These are phyloP conservation scores for Phyllotreta striolata DNA, from an alignment of 2,888 invertebrate species.

Conservation along the genomic window DNA sequence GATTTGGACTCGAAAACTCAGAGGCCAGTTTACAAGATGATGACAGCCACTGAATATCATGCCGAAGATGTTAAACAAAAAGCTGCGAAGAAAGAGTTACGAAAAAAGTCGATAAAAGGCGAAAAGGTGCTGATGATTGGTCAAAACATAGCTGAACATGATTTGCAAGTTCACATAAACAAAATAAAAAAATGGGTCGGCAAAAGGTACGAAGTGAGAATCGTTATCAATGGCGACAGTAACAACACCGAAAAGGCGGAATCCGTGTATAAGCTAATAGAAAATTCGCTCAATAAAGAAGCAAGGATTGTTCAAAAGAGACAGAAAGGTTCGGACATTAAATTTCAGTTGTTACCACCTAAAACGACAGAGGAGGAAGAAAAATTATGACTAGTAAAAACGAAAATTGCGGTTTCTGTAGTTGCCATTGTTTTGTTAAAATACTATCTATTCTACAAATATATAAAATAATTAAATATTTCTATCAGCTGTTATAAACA, in stretches of 20 bases:
- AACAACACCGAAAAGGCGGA: slow-evolving; percentile 62
- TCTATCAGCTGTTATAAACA: not conserved
- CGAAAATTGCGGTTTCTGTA: slow-evolving; percentile 26
- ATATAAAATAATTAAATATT: not conserved
- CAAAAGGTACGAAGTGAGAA: slow-evolving; percentile 72
- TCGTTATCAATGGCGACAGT: slow-evolving; percentile 65
- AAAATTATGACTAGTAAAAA: slow-evolving; percentile 45
- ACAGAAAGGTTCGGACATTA: slow-evolving; percentile 67
- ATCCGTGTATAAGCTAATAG: slow-evolving; percentile 66
- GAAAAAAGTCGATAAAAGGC: slow-evolving; percentile 64
- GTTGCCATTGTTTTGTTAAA: slow-evolving; percentile 35
- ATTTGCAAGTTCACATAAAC: slow-evolving; percentile 70
- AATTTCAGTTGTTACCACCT: slow-evolving; percentile 70
- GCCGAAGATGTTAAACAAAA: slow-evolving; percentile 67
- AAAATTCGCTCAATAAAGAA: slow-evolving; percentile 59
- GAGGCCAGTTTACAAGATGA: slow-evolving; percentile 73
- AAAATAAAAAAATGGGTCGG: slow-evolving; percentile 72
- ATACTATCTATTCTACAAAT: slow-evolving; percentile 35
- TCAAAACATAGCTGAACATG: slow-evolving; percentile 71
- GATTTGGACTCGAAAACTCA: slow-evolving; percentile 74
- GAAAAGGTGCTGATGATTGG: slow-evolving; percentile 72
- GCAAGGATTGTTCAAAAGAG: slow-evolving; percentile 72
- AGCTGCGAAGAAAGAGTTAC: slow-evolving; percentile 62
- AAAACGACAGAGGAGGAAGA: slow-evolving; percentile 48
- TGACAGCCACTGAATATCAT: slow-evolving; percentile 70